Percentiles rank a stretch among this genome's conserved stretches.
Conservation (phyloP, 2,888 invertebrate species). For the Gymnoscelis rufifasciata region DNA sequence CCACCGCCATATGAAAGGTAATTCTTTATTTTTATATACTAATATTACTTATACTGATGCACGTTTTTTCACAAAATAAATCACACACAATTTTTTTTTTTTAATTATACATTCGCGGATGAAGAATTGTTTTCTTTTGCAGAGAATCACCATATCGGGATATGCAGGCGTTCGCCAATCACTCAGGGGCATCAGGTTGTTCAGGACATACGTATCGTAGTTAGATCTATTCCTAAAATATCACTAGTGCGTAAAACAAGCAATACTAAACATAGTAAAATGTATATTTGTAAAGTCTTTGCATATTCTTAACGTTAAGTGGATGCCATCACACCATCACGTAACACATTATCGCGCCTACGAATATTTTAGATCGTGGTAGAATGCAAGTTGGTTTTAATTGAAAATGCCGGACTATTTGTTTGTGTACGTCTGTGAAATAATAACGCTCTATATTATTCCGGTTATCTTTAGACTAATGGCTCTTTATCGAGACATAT, state of each 20-base stretch:
- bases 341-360: constrained; percentile 26
- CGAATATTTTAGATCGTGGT: constrained; percentile 23
- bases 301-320: constrained; percentile 42
- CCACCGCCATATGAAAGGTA: constrained; percentile 75
- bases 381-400: constrained; percentile 28
- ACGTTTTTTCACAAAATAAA: too few relatives aligned
- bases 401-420: constrained; percentile 18
- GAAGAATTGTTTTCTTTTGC: constrained; percentile 33
- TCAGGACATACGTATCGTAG: constrained; percentile 69
- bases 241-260: constrained; percentile 72
- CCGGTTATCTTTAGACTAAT: background rate
- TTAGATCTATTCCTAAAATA: constrained; percentile 59
- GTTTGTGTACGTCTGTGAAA: constrained; percentile 6
- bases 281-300: constrained; percentile 63
- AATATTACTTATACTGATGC: too few relatives aligned
- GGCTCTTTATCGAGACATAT: background rate
- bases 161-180: constrained; percentile 62
- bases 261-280: constrained; percentile 63
- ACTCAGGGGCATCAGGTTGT: constrained; percentile 71
- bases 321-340: constrained; percentile 43
- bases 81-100: too few relatives aligned
- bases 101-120: too few relatives aligned
- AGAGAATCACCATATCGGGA: constrained; percentile 70
- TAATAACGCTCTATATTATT: background rate
- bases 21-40: constrained; percentile 5